Evolutionary conservation across 2,888 invertebrate genomes (phyloP).

Genomic region (Galerucella pusilla): DNA sequence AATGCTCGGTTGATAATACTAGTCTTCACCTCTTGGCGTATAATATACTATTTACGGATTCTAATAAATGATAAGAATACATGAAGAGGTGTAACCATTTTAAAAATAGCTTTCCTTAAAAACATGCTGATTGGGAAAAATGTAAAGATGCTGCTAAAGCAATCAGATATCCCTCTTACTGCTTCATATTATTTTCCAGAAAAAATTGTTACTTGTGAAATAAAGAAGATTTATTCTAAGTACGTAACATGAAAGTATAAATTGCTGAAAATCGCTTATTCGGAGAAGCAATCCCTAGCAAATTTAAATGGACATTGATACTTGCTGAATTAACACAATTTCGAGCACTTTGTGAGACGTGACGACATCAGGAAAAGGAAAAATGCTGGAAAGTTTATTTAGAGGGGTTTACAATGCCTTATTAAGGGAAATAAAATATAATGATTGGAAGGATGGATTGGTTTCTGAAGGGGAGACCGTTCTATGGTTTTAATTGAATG

Average conservation of each 20-base stretch:
- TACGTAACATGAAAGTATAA: constrained; percentile 1
- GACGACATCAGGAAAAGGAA: not conserved
- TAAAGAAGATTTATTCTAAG: not conserved
- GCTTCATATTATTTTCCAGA: not conserved
- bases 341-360: not conserved
- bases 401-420: not conserved
- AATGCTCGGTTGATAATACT: too few relatives aligned
- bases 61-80: too few relatives aligned
- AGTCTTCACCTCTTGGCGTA: too few relatives aligned
- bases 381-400: constrained; percentile 8
- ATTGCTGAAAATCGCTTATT: constrained; percentile 13
- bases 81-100: too few relatives aligned
- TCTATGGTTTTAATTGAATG: not conserved
- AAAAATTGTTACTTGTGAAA: not conserved
- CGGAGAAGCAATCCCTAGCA: not conserved
- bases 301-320: constrained; percentile 11
- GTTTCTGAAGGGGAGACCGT: not conserved
- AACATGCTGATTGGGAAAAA: too few relatives aligned
- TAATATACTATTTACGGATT: too few relatives aligned
- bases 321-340: constrained; percentile 10
- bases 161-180: not conserved
- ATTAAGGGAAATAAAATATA: not conserved
- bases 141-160: not conserved
- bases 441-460: not conserved
- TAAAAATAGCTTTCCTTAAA: too few relatives aligned